These are phyloP conservation scores for Drosophila anomelani DNA, from an alignment of 2,888 invertebrate species.

Conservation along the genomic window DNA sequence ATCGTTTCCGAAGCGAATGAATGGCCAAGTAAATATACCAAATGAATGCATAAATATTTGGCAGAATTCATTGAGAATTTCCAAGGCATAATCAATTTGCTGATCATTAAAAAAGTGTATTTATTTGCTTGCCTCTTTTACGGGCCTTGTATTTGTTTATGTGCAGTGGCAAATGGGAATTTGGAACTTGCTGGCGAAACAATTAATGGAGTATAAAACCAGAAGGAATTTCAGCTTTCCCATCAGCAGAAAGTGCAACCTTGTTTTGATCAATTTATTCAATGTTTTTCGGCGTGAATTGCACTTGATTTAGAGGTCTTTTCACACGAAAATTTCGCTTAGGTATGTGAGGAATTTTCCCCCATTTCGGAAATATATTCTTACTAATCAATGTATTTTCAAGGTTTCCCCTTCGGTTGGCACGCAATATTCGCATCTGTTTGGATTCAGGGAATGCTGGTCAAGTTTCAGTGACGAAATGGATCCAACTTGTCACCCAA, in stretches of 20 bases:
- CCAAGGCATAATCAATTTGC: slow-evolving; percentile 31
- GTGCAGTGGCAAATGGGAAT: slow-evolving; percentile 27
- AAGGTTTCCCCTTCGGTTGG: slow-evolving; percentile 59
- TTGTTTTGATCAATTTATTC: slow-evolving; percentile 23
- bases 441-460: slow-evolving; percentile 42
- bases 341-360: slow-evolving; percentile 51
- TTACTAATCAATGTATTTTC: slow-evolving; percentile 49
- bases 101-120: slow-evolving; percentile 41
- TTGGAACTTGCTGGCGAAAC: slow-evolving; percentile 31
- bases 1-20: slow-evolving; percentile 31
- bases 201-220: slow-evolving; percentile 22
- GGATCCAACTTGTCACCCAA: slow-evolving; percentile 48
- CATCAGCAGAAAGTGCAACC: slow-evolving; percentile 24
- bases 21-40: slow-evolving; percentile 15
- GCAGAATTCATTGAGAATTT: slow-evolving; percentile 23
- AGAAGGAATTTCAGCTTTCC: slow-evolving; percentile 17
- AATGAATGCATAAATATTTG: slow-evolving; percentile 43
- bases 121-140: slow-evolving; percentile 31
- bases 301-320: slow-evolving; percentile 15
- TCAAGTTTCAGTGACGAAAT: slow-evolving; percentile 60
- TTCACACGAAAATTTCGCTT: slow-evolving; percentile 49
- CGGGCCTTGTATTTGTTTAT: slow-evolving; percentile 28
- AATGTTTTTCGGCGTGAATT: slow-evolving; percentile 34
- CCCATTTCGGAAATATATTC: slow-evolving; percentile 15
- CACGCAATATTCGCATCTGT: slow-evolving; percentile 68